phyloP scores from a whole-genome alignment of 2,888 invertebrate genomes.

The Temnothorax rugatulus region DNA sequence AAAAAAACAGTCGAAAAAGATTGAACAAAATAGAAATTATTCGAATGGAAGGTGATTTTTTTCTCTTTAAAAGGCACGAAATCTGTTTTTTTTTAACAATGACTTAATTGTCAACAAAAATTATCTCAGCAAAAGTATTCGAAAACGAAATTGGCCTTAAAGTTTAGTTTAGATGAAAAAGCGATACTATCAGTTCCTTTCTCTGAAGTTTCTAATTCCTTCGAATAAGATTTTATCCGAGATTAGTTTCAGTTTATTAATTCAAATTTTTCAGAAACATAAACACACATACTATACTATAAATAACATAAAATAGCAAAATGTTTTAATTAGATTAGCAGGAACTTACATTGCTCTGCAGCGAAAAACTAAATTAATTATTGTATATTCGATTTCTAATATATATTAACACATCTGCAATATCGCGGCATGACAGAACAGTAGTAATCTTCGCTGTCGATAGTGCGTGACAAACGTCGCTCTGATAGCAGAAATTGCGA shows the following conservation, averaged over 20 bases:
- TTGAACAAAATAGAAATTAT: neutral
- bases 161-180: neutral
- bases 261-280: neutral
- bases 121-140: neutral
- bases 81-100: neutral
- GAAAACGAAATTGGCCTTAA: neutral
- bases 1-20: neutral
- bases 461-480: slow-evolving; percentile 41
- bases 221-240: neutral
- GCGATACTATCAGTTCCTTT: neutral
- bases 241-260: neutral
- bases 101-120: neutral
- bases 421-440: neutral
- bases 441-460: slow-evolving; percentile 27
- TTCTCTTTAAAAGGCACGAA: too few species aligned
- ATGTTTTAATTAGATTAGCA: slow-evolving; percentile 13
- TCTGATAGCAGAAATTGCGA: slow-evolving; percentile 5
- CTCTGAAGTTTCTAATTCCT: neutral
- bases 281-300: neutral
- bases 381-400: slow-evolving; percentile 4
- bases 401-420: slow-evolving; percentile 14
- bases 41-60: neutral
- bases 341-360: neutral
- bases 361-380: neutral
- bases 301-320: neutral